These are phyloP conservation scores for Cygnus buccinator DNA, from an alignment of 2,113 vertebrate genomes.

Conservation along the genomic window DNA sequence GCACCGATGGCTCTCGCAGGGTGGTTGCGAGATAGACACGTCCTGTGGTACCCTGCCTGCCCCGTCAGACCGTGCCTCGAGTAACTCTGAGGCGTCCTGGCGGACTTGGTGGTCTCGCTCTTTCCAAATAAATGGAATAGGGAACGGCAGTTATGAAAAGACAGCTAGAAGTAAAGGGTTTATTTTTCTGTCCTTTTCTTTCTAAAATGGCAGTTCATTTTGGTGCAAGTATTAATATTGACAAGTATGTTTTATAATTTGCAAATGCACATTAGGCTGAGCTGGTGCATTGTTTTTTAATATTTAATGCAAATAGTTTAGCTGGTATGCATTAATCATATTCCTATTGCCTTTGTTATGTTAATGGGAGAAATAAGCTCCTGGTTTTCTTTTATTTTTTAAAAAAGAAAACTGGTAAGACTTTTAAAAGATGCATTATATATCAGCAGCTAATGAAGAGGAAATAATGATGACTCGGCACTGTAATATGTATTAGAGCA, in stretches of 20 bases:
- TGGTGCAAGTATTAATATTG: neutral
- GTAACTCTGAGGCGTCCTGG: neutral
- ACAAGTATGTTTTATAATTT: neutral
- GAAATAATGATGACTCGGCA: slow-evolving; percentile 77
- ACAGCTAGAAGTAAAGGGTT: neutral
- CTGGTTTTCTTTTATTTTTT: neutral
- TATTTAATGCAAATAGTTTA: slow-evolving; percentile 43
- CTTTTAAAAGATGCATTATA: slow-evolving; percentile 15
- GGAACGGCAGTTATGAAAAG: neutral
- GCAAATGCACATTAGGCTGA: neutral
- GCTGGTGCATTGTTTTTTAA: neutral
- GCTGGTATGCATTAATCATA: slow-evolving; percentile 40
- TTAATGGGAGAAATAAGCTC: slow-evolving; percentile 17
- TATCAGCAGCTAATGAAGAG: slow-evolving; percentile 75
- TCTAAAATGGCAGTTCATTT: neutral
- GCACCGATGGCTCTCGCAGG: accelerated
- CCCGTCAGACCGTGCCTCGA: neutral
- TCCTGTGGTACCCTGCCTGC: neutral
- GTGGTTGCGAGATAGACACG: accelerated
- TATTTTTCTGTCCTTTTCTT: neutral
- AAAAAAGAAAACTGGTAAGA: neutral
- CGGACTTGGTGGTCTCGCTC: neutral
- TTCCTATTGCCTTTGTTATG: slow-evolving; percentile 40
- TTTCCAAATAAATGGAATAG: neutral
- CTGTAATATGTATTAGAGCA: slow-evolving; percentile 61